phyloP scores from a whole-genome alignment of 2,888 invertebrate genomes.

The Polydrusus pterygomalis region DNA sequence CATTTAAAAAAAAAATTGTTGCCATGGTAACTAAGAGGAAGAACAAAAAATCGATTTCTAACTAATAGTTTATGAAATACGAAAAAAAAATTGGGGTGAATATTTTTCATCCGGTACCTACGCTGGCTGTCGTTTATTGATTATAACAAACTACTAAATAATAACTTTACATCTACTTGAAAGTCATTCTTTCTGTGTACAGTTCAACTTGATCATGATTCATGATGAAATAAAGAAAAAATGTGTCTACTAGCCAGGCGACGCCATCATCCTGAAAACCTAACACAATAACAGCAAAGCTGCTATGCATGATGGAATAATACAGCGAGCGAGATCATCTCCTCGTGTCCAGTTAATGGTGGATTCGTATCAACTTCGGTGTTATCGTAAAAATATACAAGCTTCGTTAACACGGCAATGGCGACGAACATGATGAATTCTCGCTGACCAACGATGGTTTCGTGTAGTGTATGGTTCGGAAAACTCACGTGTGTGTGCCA shows the following conservation, averaged over 20 bases:
- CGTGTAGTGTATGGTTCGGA: background rate
- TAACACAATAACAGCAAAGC: slow-evolving; percentile 21
- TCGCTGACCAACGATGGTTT: background rate
- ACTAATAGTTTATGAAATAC: too few relatives aligned
- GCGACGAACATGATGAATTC: background rate
- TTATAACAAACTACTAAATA: too few relatives aligned
- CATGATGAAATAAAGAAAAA: slow-evolving; percentile 4
- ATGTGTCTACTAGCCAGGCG: background rate
- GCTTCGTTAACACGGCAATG: slow-evolving; percentile 22
- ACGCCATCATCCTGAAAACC: slow-evolving; percentile 5
- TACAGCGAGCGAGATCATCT: slow-evolving; percentile 10
- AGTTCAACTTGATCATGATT: background rate
- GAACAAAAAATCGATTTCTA: too few relatives aligned
- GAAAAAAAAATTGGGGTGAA: too few relatives aligned
- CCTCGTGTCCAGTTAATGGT: slow-evolving; percentile 20
- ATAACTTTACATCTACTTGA: too few relatives aligned
- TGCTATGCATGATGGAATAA: slow-evolving; percentile 11
- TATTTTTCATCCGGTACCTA: too few relatives aligned
- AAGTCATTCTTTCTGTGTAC: background rate
- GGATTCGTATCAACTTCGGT: slow-evolving; percentile 23
- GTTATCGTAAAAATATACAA: slow-evolving; percentile 28
- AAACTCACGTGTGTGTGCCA: background rate
- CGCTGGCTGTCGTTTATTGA: too few relatives aligned
- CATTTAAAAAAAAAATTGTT: too few relatives aligned
- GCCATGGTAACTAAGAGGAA: too few relatives aligned